These are phyloP conservation scores for Leucoraja erinaceus DNA, from an alignment of 2,113 vertebrate species.

Conservation along the genomic window DNA sequence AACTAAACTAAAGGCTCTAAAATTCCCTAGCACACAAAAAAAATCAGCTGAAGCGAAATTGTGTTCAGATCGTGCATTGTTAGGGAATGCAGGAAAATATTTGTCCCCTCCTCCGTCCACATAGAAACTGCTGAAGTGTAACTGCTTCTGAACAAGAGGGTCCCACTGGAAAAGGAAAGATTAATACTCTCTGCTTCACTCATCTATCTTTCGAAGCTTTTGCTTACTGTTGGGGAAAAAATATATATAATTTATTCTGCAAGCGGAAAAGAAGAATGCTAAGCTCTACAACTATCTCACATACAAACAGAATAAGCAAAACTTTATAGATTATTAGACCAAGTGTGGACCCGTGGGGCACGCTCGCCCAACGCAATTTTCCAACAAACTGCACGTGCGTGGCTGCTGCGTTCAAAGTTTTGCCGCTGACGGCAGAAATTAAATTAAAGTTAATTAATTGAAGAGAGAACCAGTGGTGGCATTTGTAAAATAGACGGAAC, in stretches of 20 bases:
- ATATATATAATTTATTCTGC: neutral
- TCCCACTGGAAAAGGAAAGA: neutral
- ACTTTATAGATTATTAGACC: neutral
- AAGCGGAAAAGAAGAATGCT: neutral
- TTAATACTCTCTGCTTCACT: neutral
- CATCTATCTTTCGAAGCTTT: neutral
- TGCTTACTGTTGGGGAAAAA: neutral
- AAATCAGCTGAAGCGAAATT: neutral
- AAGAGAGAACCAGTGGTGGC: no score
- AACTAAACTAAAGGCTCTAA: neutral
- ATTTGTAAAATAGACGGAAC: no score
- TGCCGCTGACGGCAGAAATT: no score
- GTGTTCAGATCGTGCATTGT: neutral
- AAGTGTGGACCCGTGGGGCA: no score
- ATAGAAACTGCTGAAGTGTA: neutral
- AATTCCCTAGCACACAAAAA: neutral
- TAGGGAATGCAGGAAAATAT: neutral
- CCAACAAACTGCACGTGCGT: no score
- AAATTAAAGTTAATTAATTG: no score
- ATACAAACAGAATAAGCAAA: neutral
- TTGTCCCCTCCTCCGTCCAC: neutral
- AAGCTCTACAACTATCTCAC: neutral
- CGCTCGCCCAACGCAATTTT: no score
- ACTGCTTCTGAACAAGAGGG: neutral
- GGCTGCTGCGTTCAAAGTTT: no score